A percentile compares a stretch with the other conserved stretches of the same genome.
These are phyloP conservation scores for Urocitellus parryii DNA, from an alignment of 2,113 vertebrate species.

Conservation along the genomic window DNA sequence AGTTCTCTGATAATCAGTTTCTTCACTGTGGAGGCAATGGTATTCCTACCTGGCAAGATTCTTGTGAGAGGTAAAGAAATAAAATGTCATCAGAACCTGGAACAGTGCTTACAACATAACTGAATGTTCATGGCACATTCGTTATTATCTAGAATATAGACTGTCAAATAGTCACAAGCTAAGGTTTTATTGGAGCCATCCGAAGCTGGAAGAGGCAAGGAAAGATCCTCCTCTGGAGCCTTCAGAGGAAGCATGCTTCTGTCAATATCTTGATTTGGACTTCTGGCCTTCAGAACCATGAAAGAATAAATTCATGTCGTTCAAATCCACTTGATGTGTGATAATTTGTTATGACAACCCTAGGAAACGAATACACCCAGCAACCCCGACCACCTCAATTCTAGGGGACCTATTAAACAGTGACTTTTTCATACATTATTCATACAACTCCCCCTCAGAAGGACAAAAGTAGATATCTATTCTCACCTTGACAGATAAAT, in stretches of 20 bases:
- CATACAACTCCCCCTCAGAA: neutral
- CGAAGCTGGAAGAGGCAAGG: neutral
- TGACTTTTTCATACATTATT: neutral
- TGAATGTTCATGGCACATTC: neutral
- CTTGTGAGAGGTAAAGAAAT: neutral
- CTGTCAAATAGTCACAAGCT: neutral
- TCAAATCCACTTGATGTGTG: neutral
- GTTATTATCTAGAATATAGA: neutral
- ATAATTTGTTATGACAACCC: neutral
- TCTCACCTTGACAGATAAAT: neutral
- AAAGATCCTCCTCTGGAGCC: neutral
- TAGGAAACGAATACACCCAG: neutral
- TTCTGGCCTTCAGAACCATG: neutral
- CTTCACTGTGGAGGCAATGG: neutral
- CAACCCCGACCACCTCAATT: neutral
- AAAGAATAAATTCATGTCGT: neutral
- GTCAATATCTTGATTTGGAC: neutral
- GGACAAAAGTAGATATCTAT: neutral
- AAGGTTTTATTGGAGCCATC: neutral
- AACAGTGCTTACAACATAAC: neutral
- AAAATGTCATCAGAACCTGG: neutral
- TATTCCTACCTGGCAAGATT: neutral
- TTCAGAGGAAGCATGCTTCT: neutral
- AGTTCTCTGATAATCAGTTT: constrained; percentile 6
- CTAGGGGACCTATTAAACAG: neutral